Conservation (phyloP, 2,888 invertebrate species). For the Hoplodrina blanda region DNA sequence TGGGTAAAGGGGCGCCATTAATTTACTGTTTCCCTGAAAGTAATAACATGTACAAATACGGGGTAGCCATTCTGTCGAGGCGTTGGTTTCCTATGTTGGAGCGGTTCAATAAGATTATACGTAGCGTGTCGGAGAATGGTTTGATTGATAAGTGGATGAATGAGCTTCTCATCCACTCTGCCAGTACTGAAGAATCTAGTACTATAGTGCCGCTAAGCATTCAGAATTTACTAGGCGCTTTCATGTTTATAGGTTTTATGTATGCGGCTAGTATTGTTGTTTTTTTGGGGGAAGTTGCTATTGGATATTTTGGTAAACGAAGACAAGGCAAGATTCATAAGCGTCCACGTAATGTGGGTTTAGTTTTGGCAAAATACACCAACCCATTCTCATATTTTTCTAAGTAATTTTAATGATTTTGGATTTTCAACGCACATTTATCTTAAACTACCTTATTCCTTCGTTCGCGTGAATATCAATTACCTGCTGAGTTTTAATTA, state of each 20-base stretch:
- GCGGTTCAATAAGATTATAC: constrained; percentile 85
- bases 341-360: neutral
- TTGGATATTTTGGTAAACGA: constrained; percentile 50
- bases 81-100: constrained; percentile 87
- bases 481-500: too few relatives aligned
- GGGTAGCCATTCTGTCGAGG: constrained; percentile 84
- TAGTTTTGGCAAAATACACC: neutral
- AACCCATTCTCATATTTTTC: too few relatives aligned
- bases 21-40: constrained; percentile 87
- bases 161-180: constrained; percentile 81
- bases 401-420: too few relatives aligned
- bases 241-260: constrained; percentile 86
- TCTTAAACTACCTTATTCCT: too few relatives aligned
- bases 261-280: constrained; percentile 78
- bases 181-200: constrained; percentile 72
- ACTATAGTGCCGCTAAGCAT: constrained; percentile 80
- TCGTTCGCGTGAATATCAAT: too few relatives aligned
- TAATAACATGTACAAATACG: constrained; percentile 87
- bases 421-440: too few relatives aligned
- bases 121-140: constrained; percentile 87
- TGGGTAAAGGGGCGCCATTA: constrained; percentile 83
- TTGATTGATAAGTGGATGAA: constrained; percentile 88
- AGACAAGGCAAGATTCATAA: constrained; percentile 3
- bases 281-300: constrained; percentile 79
- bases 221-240: constrained; percentile 86